phyloP scores from a whole-genome alignment of 2,888 invertebrate species.

The Sinodicranocentrus sp. region DNA sequence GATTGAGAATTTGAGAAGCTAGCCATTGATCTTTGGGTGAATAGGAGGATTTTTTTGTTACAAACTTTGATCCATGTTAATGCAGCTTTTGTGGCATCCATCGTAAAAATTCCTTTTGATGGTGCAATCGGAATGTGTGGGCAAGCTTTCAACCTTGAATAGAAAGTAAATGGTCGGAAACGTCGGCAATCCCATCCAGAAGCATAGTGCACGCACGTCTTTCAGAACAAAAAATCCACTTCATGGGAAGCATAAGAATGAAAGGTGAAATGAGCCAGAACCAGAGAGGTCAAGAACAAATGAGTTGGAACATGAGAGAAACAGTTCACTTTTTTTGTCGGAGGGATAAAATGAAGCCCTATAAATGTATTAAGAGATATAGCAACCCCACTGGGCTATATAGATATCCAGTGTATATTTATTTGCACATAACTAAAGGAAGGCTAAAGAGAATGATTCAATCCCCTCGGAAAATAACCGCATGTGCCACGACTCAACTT shows the following conservation, averaged over 20 bases:
- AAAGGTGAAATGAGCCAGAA: slow-evolving; percentile 63
- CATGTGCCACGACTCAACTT: slow-evolving; percentile 51
- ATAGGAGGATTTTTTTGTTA: not conserved
- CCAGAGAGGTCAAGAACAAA: slow-evolving; percentile 64
- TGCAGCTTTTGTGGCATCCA: slow-evolving; percentile 19
- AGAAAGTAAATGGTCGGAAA: slow-evolving; percentile 30
- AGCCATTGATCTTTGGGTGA: slow-evolving; percentile 3
- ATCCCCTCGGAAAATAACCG: slow-evolving; percentile 44
- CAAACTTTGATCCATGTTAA: slow-evolving; percentile 2
- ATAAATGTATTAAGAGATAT: slow-evolving; percentile 32
- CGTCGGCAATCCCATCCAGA: not conserved
- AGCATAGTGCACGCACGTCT: not conserved
- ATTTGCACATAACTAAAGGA: slow-evolving; percentile 12
- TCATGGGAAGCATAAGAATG: slow-evolving; percentile 5
- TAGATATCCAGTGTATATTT: not conserved
- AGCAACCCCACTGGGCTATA: slow-evolving; percentile 28
- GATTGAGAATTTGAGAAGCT: not conserved
- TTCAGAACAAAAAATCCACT: not conserved
- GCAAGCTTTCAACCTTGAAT: slow-evolving; percentile 48
- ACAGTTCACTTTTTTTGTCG: slow-evolving; percentile 30
- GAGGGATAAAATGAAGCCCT: not conserved
- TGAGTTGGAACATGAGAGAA: slow-evolving; percentile 47
- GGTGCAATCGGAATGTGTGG: slow-evolving; percentile 2
- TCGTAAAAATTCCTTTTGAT: slow-evolving; percentile 32
- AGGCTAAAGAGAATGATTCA: slow-evolving; percentile 15